Conservation (phyloP, 1,140 invertebrate species). For the Delia radicum region DNA sequence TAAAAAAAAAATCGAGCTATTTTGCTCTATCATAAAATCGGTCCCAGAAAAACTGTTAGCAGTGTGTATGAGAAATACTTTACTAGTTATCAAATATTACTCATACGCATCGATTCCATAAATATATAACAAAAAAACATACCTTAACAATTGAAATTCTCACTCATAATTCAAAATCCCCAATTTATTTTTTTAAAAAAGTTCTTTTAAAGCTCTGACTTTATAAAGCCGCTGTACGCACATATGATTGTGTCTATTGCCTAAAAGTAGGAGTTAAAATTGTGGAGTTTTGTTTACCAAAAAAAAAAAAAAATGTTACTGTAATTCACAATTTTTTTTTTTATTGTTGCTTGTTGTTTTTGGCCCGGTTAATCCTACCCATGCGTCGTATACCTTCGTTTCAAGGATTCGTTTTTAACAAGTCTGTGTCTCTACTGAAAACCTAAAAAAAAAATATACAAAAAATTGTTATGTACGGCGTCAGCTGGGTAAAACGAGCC, state of each 20-base stretch:
- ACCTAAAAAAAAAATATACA: neutral
- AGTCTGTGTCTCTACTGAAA: neutral
- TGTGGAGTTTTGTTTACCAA: no score
- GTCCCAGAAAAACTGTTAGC: no score
- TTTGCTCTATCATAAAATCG: no score
- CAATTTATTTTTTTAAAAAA: no score
- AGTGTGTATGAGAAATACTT: no score
- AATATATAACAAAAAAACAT: no score
- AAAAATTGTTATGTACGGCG: neutral
- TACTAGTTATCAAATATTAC: no score
- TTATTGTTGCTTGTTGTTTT: neutral
- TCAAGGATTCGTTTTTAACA: neutral
- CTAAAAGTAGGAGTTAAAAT: neutral
- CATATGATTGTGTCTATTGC: neutral
- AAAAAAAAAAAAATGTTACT: neutral
- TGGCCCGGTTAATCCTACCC: constrained; percentile 4
- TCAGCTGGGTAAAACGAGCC: constrained; percentile 11
- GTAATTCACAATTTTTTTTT: neutral
- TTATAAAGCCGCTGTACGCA: neutral
- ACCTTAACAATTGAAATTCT: no score
- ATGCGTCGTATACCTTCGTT: constrained; percentile 2
- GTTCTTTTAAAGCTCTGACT: no score
- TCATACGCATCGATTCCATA: no score
- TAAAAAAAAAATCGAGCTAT: no score
- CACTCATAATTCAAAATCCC: no score